Conservation (phyloP, 2,113 vertebrate species). For the Nasalis larvatus region DNA sequence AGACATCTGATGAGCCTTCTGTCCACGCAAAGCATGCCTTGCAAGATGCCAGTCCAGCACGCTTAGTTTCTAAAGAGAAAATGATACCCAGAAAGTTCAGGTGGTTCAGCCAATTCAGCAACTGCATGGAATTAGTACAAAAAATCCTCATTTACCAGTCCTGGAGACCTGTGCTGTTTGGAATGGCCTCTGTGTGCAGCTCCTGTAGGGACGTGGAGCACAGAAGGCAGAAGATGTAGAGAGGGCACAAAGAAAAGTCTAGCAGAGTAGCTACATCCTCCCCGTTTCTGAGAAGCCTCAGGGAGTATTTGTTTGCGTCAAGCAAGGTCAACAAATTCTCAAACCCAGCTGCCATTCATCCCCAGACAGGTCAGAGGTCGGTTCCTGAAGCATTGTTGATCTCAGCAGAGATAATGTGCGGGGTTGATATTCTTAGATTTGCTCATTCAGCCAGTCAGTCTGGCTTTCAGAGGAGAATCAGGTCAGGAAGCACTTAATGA, state of each 20-base stretch:
- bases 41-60: not conserved
- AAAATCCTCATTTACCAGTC: not conserved
- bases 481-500: conserved; percentile 68
- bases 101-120: not conserved
- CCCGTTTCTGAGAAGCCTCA: not conserved
- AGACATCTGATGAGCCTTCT: not conserved
- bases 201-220: not conserved
- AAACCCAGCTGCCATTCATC: conserved; percentile 49
- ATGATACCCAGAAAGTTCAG: fast-evolving
- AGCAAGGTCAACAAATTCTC: conserved; percentile 62
- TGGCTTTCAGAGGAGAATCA: conserved; percentile 74
- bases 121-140: not conserved
- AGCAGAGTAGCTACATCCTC: not conserved
- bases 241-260: not conserved
- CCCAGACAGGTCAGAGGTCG: conserved; percentile 62
- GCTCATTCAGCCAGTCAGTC: conserved; percentile 71
- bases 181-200: not conserved
- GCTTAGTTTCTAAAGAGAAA: not conserved
- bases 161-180: not conserved
- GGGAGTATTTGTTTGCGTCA: conserved; percentile 28
- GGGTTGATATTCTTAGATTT: conserved; percentile 71
- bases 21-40: fast-evolving
- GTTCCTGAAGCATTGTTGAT: conserved; percentile 54
- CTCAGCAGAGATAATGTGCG: conserved; percentile 60
- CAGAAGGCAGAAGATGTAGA: not conserved